Percentiles rank a stretch among this genome's conserved stretches.
These are phyloP conservation scores for Pionites leucogaster DNA, from an alignment of 2,113 vertebrate genomes.

Conservation along the genomic window DNA sequence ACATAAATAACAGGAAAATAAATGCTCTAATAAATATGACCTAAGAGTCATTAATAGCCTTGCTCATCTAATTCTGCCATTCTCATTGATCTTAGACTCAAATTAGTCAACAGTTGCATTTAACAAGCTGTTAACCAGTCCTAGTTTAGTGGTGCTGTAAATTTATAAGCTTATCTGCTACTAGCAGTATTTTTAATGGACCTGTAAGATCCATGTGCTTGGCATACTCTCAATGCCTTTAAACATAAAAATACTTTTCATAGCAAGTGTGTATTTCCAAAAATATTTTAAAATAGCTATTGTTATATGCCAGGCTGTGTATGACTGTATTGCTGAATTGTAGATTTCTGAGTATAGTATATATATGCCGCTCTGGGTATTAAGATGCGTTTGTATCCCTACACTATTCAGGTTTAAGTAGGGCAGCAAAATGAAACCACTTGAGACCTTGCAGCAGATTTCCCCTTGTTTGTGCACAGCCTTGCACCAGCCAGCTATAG, in stretches of 20 bases:
- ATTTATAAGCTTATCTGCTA: background rate
- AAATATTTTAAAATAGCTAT: background rate
- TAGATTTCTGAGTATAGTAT: background rate
- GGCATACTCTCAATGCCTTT: background rate
- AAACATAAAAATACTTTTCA: background rate
- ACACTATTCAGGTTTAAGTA: background rate
- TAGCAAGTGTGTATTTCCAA: background rate
- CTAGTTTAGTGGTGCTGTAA: background rate
- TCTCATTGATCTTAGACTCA: constrained; percentile 12
- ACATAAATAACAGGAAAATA: constrained; percentile 20
- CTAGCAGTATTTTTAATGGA: background rate
- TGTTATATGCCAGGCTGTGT: background rate
- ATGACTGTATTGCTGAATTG: background rate
- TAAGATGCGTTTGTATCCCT: background rate
- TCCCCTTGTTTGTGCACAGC: background rate
- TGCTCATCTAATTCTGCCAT: constrained; percentile 6
- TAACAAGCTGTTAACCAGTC: background rate
- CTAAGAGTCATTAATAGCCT: constrained; percentile 43
- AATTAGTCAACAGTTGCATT: background rate
- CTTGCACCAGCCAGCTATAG: background rate
- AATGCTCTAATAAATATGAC: background rate
- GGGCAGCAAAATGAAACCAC: background rate
- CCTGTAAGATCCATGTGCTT: background rate
- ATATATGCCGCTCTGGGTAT: background rate
- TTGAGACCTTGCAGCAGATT: background rate